Evolutionary conservation across 1,140 invertebrate species (phyloP).

Genomic region (Pentalonia nigronervosa): DNA sequence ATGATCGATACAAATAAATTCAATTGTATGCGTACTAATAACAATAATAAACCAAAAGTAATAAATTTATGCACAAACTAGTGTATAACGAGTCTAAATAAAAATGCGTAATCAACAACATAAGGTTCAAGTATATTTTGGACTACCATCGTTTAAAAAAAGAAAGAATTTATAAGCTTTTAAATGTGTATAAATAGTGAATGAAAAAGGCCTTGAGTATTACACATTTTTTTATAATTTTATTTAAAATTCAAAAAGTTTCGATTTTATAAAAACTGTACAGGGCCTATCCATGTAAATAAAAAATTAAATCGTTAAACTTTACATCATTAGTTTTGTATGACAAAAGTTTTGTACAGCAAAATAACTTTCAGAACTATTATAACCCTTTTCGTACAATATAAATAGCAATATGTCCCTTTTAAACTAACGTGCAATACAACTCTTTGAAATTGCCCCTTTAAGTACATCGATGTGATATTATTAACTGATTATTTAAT

Average conservation of each 20-base stretch:
- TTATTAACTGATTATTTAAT: not conserved
- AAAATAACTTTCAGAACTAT: constrained; percentile 23
- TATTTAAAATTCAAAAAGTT: not conserved
- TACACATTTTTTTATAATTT: not conserved
- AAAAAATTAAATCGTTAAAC: constrained; percentile 28
- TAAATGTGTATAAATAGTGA: not conserved
- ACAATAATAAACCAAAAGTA: not conserved
- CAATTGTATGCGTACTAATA: not conserved
- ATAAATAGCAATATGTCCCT: not conserved
- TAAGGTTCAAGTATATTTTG: not conserved
- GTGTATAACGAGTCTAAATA: not conserved
- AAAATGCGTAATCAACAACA: not conserved
- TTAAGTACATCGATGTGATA: not conserved
- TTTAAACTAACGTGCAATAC: not conserved
- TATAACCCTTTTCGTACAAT: not conserved
- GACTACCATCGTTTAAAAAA: not conserved
- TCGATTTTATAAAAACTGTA: not conserved
- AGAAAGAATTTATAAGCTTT: not conserved
- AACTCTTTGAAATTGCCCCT: not conserved
- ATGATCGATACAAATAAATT: not conserved
- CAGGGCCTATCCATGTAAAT: not conserved
- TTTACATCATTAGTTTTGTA: constrained; percentile 11
- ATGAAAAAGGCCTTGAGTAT: not conserved
- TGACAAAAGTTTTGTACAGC: not conserved
- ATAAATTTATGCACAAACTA: not conserved